A percentile compares a stretch with the other conserved stretches of the same genome.
These are phyloP conservation scores for Doryteuthis pealeii DNA, from an alignment of 1,140 invertebrate genomes.

Conservation along the genomic window DNA sequence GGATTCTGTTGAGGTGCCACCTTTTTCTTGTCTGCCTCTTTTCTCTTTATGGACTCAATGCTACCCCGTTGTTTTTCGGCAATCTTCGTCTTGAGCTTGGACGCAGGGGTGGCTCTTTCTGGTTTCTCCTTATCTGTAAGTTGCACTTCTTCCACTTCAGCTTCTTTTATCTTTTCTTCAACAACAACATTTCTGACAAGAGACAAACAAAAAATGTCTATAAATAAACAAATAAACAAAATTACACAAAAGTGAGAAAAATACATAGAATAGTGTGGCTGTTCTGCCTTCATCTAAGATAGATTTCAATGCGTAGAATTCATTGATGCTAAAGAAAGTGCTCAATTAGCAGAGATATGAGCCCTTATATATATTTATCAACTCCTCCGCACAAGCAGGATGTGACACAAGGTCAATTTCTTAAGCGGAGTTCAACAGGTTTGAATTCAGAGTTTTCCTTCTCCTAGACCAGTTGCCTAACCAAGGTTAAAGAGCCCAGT, in stretches of 20 bases:
- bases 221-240: too few relatives aligned
- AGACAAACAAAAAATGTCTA: constrained; percentile 7
- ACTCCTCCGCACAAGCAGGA: too few relatives aligned
- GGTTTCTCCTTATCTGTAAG: constrained; percentile 50
- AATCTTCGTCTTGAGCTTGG: constrained; percentile 30
- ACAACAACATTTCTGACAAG: constrained; percentile 48
- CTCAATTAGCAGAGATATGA: too few relatives aligned
- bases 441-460: too few relatives aligned
- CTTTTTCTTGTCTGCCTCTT: constrained; percentile 45
- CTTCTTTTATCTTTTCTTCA: constrained; percentile 51
- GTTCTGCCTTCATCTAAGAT: too few relatives aligned
- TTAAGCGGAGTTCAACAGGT: too few relatives aligned
- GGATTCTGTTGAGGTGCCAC: constrained; percentile 20
- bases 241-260: neutral
- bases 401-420: too few relatives aligned
- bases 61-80: constrained; percentile 27
- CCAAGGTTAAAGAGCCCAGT: too few relatives aligned
- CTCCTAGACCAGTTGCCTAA: too few relatives aligned
- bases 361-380: too few relatives aligned
- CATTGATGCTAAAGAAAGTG: too few relatives aligned
- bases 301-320: too few relatives aligned
- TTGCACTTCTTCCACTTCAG: constrained; percentile 53
- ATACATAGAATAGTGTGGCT: constrained; percentile 10
- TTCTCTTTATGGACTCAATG: constrained; percentile 26
- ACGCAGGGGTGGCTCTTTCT: constrained; percentile 42